Conservation (phyloP, 2,797 vertebrate genomes). For the Eulemur albifrons region DNA sequence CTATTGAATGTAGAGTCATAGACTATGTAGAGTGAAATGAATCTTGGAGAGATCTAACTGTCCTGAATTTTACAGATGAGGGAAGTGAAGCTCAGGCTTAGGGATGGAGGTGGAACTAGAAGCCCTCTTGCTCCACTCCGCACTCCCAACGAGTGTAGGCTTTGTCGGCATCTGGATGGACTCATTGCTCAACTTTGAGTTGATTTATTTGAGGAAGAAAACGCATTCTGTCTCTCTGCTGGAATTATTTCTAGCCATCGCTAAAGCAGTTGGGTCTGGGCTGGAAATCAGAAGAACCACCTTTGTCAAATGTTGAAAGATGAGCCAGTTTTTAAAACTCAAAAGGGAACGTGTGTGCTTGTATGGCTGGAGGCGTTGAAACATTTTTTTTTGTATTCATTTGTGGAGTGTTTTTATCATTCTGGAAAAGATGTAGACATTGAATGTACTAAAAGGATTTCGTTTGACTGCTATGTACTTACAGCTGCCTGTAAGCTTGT, state of each 20-base stretch:
- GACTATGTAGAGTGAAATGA: neutral
- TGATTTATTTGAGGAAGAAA: neutral
- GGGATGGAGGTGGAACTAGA: neutral
- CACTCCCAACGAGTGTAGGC: neutral
- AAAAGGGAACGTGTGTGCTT: neutral
- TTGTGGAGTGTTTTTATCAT: neutral
- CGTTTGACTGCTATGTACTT: neutral
- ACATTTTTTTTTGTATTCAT: neutral
- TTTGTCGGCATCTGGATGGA: neutral
- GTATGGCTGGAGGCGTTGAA: neutral
- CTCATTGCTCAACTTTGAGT: neutral
- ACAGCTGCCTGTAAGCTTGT: neutral
- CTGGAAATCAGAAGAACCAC: neutral
- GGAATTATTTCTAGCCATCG: neutral
- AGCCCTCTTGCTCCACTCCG: neutral
- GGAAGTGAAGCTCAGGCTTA: neutral
- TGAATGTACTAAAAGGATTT: neutral
- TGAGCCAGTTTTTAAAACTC: neutral
- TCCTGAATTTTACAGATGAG: neutral
- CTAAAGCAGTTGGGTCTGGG: neutral
- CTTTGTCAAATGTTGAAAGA: neutral
- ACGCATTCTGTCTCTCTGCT: neutral
- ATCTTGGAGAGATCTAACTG: neutral
- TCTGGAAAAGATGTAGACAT: neutral
- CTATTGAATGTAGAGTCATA: neutral